Percentiles rank a stretch among this genome's conserved stretches.
Evolutionary conservation across 1,140 invertebrate genomes (phyloP).

Genomic region (Halictus rubicundus): DNA sequence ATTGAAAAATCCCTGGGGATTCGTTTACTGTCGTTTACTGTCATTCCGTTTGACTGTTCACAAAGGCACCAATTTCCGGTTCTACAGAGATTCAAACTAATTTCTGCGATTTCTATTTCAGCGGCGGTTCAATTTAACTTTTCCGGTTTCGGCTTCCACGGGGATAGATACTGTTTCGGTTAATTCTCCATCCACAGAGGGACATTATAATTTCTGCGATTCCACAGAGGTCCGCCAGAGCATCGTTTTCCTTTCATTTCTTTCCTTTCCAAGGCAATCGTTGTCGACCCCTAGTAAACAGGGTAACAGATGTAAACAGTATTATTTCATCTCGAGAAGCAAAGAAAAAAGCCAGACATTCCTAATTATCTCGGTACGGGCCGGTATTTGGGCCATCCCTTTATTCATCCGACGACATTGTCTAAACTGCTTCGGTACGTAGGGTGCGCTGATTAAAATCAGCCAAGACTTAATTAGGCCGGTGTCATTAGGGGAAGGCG

Average conservation of each 20-base stretch:
- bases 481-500: constrained; percentile 38
- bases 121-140: neutral
- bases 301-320: too few species aligned
- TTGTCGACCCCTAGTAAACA: neutral
- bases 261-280: too few species aligned
- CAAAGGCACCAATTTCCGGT: too few species aligned
- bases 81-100: too few species aligned
- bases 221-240: too few species aligned
- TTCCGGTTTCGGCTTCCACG: neutral
- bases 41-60: too few species aligned
- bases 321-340: neutral
- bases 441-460: constrained; percentile 36
- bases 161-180: neutral
- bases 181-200: neutral
- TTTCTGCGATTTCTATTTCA: too few species aligned
- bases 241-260: too few species aligned
- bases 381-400: constrained; percentile 16
- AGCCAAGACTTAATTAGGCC: constrained; percentile 41
- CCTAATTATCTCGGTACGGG: constrained; percentile 22
- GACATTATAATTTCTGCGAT: too few species aligned
- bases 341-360: neutral
- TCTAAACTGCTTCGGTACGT: constrained; percentile 32
- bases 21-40: too few species aligned
- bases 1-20: too few species aligned
- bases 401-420: constrained; percentile 33